Base-by-base conservation (phyloP, 2,888 invertebrate species). In the Drosophila pegasa region DNA sequence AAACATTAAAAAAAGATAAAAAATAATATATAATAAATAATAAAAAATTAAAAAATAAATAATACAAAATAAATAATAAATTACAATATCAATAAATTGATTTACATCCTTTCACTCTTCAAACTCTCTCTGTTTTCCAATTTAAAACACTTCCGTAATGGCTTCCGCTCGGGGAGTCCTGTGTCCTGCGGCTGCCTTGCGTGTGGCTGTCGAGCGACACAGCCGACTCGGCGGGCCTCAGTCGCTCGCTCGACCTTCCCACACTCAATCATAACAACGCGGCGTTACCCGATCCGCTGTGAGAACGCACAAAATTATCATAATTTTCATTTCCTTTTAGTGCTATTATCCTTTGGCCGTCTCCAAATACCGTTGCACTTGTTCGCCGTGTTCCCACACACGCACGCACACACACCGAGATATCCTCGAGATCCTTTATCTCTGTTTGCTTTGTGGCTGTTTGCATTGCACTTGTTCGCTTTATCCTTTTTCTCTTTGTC, bases 281-380 rank as follows among this genome's bases (percentile, higher is more conserved):
- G 43, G 56, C 50, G 50, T 88, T 84, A 84, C 71, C 72, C 85
- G 89, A 89, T 89, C 84, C 59, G 64, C 79, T 85, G 84, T 89
- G 84, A 87, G 85, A 88, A 88, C 47, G 56, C 54, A 75, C 52
- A 62, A 67, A 87, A 89, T 89, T 87, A 86, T 86, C 79, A 86
- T 89, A 86, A 89, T 81, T 89, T 86, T 71, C 88, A 85, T 86
- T 86, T 86, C 89, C 88, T 88, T 72, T 83, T 78, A 81, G 75
- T 74, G 85, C 79, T 71, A 81, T 85, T 85, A 85, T 85, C 87
- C 87, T 87, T 85, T 87, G 67, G 65, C 57, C 59, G 84, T 83
- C 84, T 87, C 61, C 85, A 74, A 78, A 85, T 71, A 61, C 82
- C 85, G 89, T 78, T 89, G 89, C 85, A 85, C 89, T 85, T 85